These are phyloP conservation scores for Huso huso DNA, from an alignment of 2,797 vertebrate species.

Conservation along the genomic window DNA sequence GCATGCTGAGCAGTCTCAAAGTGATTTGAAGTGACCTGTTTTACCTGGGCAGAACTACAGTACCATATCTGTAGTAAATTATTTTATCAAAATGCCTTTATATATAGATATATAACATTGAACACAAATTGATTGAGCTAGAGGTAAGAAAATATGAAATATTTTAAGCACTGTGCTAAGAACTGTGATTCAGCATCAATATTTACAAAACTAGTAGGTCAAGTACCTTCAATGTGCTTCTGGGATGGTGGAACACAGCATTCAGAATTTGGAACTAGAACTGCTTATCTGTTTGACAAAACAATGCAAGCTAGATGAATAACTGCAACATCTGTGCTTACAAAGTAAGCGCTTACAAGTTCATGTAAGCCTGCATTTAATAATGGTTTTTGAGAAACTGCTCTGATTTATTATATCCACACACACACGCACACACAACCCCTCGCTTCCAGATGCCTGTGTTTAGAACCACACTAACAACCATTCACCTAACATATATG, in stretches of 20 bases:
- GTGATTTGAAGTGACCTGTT: too few relatives aligned
- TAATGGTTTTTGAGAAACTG: not conserved
- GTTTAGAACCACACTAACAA: not conserved
- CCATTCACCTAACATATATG: conserved; percentile 18
- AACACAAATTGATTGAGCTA: too few relatives aligned
- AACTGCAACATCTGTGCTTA: conserved; percentile 1
- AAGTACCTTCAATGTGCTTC: too few relatives aligned
- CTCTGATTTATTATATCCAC: conserved; percentile 12
- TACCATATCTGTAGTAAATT: too few relatives aligned
- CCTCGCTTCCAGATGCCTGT: not conserved
- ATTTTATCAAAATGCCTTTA: too few relatives aligned
- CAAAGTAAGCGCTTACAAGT: not conserved
- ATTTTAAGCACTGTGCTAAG: too few relatives aligned
- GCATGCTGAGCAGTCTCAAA: too few relatives aligned
- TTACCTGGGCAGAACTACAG: too few relatives aligned
- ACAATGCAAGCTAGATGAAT: conserved; percentile 1
- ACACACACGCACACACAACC: not conserved
- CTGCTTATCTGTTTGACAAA: not conserved
- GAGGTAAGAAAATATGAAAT: too few relatives aligned
- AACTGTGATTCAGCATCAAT: too few relatives aligned
- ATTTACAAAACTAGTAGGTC: too few relatives aligned
- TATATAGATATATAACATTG: too few relatives aligned
- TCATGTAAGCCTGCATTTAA: not conserved
- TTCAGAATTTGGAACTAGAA: conserved; percentile 1
- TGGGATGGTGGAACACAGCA: conserved; percentile 1